Evolutionary conservation across 1,140 invertebrate species (phyloP).

Genomic region (Zaprionus vittiger): DNA sequence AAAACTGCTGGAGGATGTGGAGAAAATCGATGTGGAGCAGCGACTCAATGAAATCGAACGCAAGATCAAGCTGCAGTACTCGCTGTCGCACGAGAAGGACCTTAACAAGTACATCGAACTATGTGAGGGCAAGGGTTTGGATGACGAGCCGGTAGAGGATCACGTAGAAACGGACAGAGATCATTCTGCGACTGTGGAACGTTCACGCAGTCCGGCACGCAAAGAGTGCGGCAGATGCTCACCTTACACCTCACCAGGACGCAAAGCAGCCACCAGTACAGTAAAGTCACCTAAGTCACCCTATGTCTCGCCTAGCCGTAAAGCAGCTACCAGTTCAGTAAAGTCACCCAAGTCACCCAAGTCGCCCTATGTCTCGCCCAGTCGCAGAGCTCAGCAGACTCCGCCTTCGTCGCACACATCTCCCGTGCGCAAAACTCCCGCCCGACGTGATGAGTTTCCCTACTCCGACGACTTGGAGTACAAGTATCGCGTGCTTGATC

Average conservation of each 20-base stretch:
- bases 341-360: slow-evolving; percentile 50
- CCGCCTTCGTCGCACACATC: slow-evolving; percentile 55
- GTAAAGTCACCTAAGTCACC: slow-evolving; percentile 45
- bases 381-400: slow-evolving; percentile 43
- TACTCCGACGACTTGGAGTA: slow-evolving; percentile 72
- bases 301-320: slow-evolving; percentile 60
- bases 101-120: slow-evolving; percentile 74
- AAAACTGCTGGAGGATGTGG: slow-evolving; percentile 77
- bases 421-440: slow-evolving; percentile 51
- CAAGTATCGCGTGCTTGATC: slow-evolving; percentile 72
- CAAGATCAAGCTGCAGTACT: slow-evolving; percentile 79
- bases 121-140: slow-evolving; percentile 74
- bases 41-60: slow-evolving; percentile 72
- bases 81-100: slow-evolving; percentile 78
- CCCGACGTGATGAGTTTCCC: slow-evolving; percentile 58
- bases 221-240: slow-evolving; percentile 40
- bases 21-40: slow-evolving; percentile 81
- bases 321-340: neutral
- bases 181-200: slow-evolving; percentile 10
- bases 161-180: neutral
- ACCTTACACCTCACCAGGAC: slow-evolving; percentile 51
- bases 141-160: slow-evolving; percentile 61
- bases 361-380: slow-evolving; percentile 62
- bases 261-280: slow-evolving; percentile 22
- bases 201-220: slow-evolving; percentile 52